Base-by-base conservation (phyloP, 2,113 vertebrate species). In the Tapirus terrestris region DNA sequence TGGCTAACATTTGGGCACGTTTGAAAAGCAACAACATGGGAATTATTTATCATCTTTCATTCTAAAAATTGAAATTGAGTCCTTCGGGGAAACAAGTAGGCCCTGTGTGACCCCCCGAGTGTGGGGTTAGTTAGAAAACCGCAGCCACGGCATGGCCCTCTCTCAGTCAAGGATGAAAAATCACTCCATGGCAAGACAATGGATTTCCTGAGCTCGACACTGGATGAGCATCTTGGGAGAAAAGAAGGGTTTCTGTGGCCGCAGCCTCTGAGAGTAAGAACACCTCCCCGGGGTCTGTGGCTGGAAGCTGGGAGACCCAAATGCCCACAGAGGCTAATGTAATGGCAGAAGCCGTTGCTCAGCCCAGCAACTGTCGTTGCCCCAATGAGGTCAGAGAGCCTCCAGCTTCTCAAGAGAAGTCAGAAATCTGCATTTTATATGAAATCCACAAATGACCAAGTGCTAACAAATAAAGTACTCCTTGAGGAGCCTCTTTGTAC, bases 381-480 rank as follows among this genome's bases (percentile, higher is more conserved):
- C 20, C 31, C 25, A 4, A 2, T 0, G 7, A 58, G 0, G 9
- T 4, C 58, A 18, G 8, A n/a, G 10, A 31, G 2, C 29, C 48
- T 29, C 56, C 61, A 39, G 5, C 14, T 68, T 87, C 89, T 93
- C 75, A 56, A 45, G 11, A 93, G 70, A 87, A 82, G 20, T 6
- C 80, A 56, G 72, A 93, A 92, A 72, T 82, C 58, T 73, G 33
- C 23, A 77, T 65, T 94, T 84, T 23, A 65, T 4, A 33, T 20
- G 51, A 93, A 94, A 72, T 65, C 12, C 4, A n/a, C 33, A 36
- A 67, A 8, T 43, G 9, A 48, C 39, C 70, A 75, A 70, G n/a
- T 21, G 12, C 36, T 76, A 36, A 23, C 23, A 77, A 21, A 45
- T 7, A 86, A 82, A 81, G 33, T 11, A 20, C 43, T 56, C 67